Base-by-base conservation (phyloP, 2,113 vertebrate species). In the Macrotus californicus region DNA sequence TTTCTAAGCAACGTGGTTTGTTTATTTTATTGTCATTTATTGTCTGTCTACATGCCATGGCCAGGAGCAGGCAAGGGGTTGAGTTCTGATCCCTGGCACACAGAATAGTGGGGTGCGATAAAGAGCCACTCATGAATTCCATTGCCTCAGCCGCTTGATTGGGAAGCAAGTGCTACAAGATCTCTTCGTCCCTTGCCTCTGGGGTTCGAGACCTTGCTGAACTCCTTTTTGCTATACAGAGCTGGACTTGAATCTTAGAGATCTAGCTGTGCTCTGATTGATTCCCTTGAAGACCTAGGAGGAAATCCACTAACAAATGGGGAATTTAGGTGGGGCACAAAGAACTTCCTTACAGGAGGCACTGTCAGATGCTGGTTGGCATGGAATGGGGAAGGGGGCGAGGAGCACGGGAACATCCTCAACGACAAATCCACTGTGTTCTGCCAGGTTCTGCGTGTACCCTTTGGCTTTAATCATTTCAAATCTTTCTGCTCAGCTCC, bases 1-100 rank as follows among this genome's bases (percentile, higher is more conserved):
- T 83, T 91, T 79, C 95, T 87, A 46, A 82, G 48, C 3, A 10
- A 64, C 31, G 59, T 11, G 52, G 39, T 43, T 93, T 52, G 41
- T 34, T 69, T 83, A 59, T 52, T 54, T 89, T 64, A 43, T 72
- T n/a, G 61, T 77, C 6, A 41, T 24, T 67, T n/a, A 48, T 41
- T 46, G 29, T 41, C 77, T 36, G 24, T 67, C 82, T 87, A 24
- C 36, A 7, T 56, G 12, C 66, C 21, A 12, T 56, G 52, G 39
- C 21, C 76, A 39, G 19, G 1, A 29, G 34, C 39, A 79, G 72
- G 14, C 76, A 31, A 80, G 24, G 39, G 19, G 15, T 6, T 61
- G 41, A 43, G 34, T 36, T 84, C 36, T 22, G 26, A 76, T 67
- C n/a, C 59, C 39, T 48, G 85, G 80, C 29, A 8, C 24, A 69